Percentiles rank a stretch among this genome's conserved stretches.
Conservation (phyloP, 2,113 vertebrate genomes). For the Trematocara variabile region DNA sequence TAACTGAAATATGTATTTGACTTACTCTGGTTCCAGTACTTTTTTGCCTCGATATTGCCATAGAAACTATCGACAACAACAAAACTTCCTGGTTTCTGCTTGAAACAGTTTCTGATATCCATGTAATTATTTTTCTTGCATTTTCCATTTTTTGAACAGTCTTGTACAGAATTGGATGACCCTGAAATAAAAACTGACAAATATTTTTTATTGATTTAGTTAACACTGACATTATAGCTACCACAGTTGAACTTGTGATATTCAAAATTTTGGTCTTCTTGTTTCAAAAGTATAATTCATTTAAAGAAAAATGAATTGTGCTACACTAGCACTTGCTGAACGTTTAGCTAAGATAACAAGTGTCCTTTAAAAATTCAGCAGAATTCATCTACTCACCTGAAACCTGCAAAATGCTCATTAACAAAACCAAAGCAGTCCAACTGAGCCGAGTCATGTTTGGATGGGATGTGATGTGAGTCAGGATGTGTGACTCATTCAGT, state of each 20-base stretch:
- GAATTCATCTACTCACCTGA: neutral
- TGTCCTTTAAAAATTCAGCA: neutral
- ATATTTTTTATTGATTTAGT: neutral
- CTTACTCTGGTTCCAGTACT: rapidly evolving
- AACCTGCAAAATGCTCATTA: neutral
- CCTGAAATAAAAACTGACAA: neutral
- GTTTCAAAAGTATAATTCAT: neutral
- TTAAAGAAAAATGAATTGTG: neutral
- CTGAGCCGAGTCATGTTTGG: constrained; percentile 1
- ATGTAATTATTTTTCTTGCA: rapidly evolving
- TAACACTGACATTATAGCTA: neutral
- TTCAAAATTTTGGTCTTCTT: neutral
- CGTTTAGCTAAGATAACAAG: neutral
- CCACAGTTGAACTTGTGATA: neutral
- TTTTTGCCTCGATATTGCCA: rapidly evolving
- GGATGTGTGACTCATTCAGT: neutral
- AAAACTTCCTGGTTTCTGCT: rapidly evolving
- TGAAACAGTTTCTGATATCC: neutral
- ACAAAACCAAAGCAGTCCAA: neutral
- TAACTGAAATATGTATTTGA: neutral
- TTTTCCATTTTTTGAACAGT: rapidly evolving
- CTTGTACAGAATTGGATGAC: rapidly evolving
- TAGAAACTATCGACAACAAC: constrained; percentile 7
- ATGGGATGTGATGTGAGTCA: neutral
- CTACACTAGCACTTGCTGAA: neutral